Percentiles rank a stretch among this genome's conserved stretches.
Conservation (phyloP, 2,113 vertebrate species). For the Penelope pileata region DNA sequence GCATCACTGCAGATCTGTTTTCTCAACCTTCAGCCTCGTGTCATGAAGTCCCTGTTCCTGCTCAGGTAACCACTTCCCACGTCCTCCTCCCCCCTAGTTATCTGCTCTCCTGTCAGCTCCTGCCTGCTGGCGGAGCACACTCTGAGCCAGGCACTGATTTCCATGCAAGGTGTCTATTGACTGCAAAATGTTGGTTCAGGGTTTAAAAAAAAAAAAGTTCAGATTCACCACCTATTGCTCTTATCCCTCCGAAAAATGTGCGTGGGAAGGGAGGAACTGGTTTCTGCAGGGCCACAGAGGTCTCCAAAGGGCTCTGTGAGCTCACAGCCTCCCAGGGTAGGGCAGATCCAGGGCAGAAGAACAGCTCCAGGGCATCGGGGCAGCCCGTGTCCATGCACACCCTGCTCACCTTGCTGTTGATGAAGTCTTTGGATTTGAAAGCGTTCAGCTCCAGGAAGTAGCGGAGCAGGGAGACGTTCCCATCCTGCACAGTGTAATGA, state of each 20-base stretch:
- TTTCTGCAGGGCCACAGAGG: background rate
- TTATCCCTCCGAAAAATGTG: background rate
- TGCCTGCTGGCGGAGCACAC: background rate
- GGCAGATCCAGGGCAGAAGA: background rate
- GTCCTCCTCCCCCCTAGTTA: background rate
- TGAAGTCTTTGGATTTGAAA: constrained; percentile 33
- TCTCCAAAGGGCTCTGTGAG: background rate
- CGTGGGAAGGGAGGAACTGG: background rate
- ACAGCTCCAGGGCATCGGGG: no score
- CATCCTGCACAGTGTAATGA: constrained; percentile 51
- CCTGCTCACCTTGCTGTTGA: constrained; percentile 51
- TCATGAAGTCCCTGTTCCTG: background rate
- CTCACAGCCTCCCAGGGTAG: background rate
- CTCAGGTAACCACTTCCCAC: background rate
- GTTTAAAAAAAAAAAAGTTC: background rate
- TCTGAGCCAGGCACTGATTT: background rate
- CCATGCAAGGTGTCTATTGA: background rate
- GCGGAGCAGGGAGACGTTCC: constrained; percentile 45
- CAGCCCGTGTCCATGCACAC: fast-evolving
- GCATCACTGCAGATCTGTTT: background rate
- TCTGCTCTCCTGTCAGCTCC: background rate
- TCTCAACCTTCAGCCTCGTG: background rate
- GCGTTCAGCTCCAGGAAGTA: constrained; percentile 59
- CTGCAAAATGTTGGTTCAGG: background rate
- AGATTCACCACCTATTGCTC: background rate